Base-by-base conservation (phyloP, 1,140 invertebrate genomes). In the Chironomus tepperi region DNA sequence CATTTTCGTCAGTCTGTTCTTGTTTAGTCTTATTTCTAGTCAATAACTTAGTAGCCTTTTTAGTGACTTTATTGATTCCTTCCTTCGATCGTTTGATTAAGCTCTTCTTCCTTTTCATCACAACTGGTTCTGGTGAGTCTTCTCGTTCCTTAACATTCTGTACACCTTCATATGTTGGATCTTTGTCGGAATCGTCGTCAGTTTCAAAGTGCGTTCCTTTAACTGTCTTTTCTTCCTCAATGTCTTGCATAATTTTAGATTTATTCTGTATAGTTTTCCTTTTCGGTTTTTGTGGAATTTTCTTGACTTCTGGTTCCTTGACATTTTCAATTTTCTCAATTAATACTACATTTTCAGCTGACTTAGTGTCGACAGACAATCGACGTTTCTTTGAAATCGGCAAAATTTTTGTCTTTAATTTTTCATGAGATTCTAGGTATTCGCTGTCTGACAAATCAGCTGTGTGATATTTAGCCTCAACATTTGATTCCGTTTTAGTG, bases 361-460 rank as follows among this genome's bases (percentile, higher is more conserved):
- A 19, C 9, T 43, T 43, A 16, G 6, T 19, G 7, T 43, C 73
- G 18, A 19, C 6, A 2, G 42, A 19, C 8, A 43, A 9, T 73
- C 16, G 18, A 2, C 42, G 16, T 16, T 73, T 73, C 18, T 42
- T 73, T 19, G 73, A 18, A 0, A 73, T 9, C 7, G 15, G 24
- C 24, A 73, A 15, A n/a, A 73, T 42, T 43, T 75, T 73, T 18
- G n/a, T 19, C 57, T 42, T 34, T 73, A 82, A 81, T 19, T 80
- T 77, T 10, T 79, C 81, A 70, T 79, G 82, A 73, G 82, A 79
- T 1, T 77, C 80, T 34, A 82, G 80, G 34, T 81, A 76, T 3
- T 76, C 73, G 19, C 79, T 79, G 75, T 82, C 81, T 0, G 80
- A 82, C 74, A 82, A 79, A 2, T 77, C 76, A 12, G 77, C 75